Conservation (phyloP, 2,113 vertebrate genomes). For the Scartelaos histophorus region DNA sequence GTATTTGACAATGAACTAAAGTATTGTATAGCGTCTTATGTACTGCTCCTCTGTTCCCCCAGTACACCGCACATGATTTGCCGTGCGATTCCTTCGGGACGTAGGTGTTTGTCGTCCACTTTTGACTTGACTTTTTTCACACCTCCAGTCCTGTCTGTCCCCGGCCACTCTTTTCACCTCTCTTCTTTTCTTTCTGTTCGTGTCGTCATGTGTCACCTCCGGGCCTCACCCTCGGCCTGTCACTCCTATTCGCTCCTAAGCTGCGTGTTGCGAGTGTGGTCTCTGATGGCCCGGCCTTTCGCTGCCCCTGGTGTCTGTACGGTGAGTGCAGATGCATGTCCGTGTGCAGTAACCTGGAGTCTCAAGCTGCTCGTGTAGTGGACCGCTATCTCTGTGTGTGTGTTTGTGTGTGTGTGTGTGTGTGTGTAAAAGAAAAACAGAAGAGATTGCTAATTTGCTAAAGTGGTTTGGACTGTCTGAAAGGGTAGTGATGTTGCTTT, state of each 20-base stretch:
- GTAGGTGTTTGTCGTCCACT: slow-evolving; percentile 11
- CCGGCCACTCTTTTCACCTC: slow-evolving; percentile 12
- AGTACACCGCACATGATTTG: slow-evolving; percentile 38
- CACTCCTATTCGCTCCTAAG: slow-evolving; percentile 23
- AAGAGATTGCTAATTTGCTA: slow-evolving; percentile 58
- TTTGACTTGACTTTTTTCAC: slow-evolving; percentile 19
- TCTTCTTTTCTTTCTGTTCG: not conserved
- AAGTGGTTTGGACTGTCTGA: slow-evolving; percentile 59
- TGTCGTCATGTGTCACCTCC: slow-evolving; percentile 22
- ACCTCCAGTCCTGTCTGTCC: not conserved
- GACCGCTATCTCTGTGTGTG: slow-evolving; percentile 23
- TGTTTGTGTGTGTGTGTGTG: slow-evolving; percentile 35
- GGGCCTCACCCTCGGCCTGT: slow-evolving; percentile 25
- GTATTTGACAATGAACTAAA: slow-evolving; percentile 35
- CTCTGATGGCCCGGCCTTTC: slow-evolving; percentile 49
- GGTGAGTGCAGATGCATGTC: slow-evolving; percentile 34
- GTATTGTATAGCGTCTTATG: not conserved
- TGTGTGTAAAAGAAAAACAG: slow-evolving; percentile 20
- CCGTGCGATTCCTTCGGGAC: slow-evolving; percentile 26
- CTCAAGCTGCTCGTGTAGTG: slow-evolving; percentile 17
- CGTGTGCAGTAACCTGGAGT: slow-evolving; percentile 25
- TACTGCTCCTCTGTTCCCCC: not conserved
- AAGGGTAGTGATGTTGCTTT: slow-evolving; percentile 52
- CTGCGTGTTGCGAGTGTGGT: slow-evolving; percentile 40
- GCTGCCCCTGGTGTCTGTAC: slow-evolving; percentile 18